Percentiles rank a stretch among this genome's conserved stretches.
Evolutionary conservation across 2,888 invertebrate genomes (phyloP).

Genomic region (Shargacucullia verbasci): DNA sequence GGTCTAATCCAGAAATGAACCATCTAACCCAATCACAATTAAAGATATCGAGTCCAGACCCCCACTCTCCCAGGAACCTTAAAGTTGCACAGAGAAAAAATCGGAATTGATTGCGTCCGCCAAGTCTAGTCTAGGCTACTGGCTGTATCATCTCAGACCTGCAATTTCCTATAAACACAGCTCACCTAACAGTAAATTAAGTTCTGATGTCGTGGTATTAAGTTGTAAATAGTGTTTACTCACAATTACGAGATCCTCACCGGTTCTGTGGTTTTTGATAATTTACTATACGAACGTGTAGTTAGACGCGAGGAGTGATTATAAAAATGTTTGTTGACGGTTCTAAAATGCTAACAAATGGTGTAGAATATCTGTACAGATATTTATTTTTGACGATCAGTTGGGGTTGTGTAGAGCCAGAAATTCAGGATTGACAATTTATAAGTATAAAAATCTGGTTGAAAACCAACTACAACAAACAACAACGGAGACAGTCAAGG

Average conservation of each 20-base stretch:
- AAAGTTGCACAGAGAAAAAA: conserved; percentile 4
- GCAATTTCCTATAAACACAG: conserved; percentile 75
- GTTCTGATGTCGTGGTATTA: conserved; percentile 79
- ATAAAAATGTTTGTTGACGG: conserved; percentile 31
- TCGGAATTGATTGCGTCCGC: conserved; percentile 20
- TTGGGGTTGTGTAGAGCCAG: no score
- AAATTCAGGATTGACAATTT: no score
- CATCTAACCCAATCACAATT: no score
- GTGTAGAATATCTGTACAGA: neutral
- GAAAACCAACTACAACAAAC: no score
- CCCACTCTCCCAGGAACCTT: no score
- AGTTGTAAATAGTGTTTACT: conserved; percentile 68
- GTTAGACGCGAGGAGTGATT: conserved; percentile 42
- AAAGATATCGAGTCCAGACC: no score
- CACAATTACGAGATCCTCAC: conserved; percentile 57
- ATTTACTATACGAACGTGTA: conserved; percentile 50
- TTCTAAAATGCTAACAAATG: neutral
- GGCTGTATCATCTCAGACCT: conserved; percentile 39
- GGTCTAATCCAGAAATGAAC: no score
- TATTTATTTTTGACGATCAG: no score
- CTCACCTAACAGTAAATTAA: conserved; percentile 75
- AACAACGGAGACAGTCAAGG: no score
- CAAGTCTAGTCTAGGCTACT: conserved; percentile 31
- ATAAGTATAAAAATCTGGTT: no score
- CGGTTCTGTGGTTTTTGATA: conserved; percentile 62